phyloP scores from a whole-genome alignment of 2,797 vertebrate species.

The Danio choprae region DNA sequence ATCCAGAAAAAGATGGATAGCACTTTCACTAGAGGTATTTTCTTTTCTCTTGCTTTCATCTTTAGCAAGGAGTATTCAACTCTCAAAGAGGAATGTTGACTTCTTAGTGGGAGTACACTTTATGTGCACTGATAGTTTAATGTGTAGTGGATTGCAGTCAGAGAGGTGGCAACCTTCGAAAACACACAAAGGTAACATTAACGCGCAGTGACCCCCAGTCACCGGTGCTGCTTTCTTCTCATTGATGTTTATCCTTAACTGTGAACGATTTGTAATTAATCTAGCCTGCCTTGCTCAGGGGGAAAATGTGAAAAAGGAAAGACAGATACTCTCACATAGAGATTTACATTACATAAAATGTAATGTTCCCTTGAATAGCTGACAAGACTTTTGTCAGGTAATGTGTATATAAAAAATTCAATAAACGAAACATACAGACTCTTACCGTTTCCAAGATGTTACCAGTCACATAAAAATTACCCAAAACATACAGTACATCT shows the following conservation, averaged over 20 bases:
- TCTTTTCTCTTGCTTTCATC: not conserved
- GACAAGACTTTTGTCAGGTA: too few relatives aligned
- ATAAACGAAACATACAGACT: too few relatives aligned
- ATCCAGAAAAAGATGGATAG: conserved; percentile 10
- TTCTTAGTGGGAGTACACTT: conserved; percentile 4
- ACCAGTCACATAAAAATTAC: too few relatives aligned
- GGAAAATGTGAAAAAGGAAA: too few relatives aligned
- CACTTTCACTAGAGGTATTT: not conserved
- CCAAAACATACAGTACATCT: too few relatives aligned
- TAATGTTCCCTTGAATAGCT: too few relatives aligned
- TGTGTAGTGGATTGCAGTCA: not conserved
- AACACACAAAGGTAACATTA: not conserved
- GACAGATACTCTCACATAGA: too few relatives aligned
- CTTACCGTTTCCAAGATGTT: too few relatives aligned
- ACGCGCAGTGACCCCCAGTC: not conserved
- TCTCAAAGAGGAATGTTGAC: not conserved
- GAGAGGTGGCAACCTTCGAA: not conserved
- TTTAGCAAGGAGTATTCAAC: not conserved
- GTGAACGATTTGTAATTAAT: not conserved
- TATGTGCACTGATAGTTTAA: not conserved
- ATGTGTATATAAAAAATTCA: too few relatives aligned
- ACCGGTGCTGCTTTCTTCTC: not conserved
- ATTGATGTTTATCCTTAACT: not conserved
- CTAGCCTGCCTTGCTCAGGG: too few relatives aligned
- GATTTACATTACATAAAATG: not conserved